Evolutionary conservation across 2,797 vertebrate genomes (phyloP).

Genomic region (Eidolon dupreanum): DNA sequence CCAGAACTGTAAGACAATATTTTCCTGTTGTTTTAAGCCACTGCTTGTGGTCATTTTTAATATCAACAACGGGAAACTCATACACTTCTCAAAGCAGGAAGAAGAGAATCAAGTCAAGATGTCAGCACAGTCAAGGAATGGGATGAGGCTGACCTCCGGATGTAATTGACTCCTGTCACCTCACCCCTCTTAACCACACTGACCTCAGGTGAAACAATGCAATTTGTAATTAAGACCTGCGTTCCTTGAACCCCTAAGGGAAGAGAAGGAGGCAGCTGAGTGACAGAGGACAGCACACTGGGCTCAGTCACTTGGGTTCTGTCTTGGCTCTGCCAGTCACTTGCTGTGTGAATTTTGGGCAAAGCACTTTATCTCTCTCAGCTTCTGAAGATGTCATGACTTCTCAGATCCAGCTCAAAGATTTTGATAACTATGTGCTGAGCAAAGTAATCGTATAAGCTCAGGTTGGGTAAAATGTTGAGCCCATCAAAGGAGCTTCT

Average conservation of each 20-base stretch:
- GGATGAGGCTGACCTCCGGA: background rate
- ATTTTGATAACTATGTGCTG: background rate
- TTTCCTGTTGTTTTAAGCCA: background rate
- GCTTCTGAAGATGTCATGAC: background rate
- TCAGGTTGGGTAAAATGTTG: background rate
- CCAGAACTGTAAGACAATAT: background rate
- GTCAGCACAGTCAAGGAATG: background rate
- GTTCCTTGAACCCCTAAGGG: background rate
- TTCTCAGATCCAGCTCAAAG: background rate
- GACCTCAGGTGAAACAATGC: background rate
- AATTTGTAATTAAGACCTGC: background rate
- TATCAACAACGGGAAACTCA: background rate
- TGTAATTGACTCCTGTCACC: too few species aligned
- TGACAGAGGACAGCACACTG: background rate
- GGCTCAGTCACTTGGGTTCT: background rate
- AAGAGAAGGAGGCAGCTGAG: background rate
- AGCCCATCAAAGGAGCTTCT: constrained; percentile 18
- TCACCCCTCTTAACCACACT: background rate
- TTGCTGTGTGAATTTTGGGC: background rate
- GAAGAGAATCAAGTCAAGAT: background rate
- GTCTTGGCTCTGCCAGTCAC: background rate
- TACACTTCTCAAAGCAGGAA: background rate
- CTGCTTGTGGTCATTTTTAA: background rate
- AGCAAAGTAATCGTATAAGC: background rate
- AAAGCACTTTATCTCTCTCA: background rate